phyloP scores from a whole-genome alignment of 2,797 vertebrate species.

The Lepus oiostolus region DNA sequence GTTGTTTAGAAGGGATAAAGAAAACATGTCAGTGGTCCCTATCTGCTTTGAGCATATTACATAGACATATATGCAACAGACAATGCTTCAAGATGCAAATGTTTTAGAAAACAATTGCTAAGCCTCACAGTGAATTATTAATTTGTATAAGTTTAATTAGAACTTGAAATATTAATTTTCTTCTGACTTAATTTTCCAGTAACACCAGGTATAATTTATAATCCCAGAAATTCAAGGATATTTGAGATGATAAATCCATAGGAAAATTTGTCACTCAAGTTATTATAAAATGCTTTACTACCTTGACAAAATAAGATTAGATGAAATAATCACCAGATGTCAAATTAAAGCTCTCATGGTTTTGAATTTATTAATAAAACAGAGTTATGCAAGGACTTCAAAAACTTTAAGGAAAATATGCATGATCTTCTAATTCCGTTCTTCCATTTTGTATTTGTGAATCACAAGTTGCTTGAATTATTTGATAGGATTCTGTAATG shows the following conservation, averaged over 20 bases:
- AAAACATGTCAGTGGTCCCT: background rate
- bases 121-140: background rate
- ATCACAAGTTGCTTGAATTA: background rate
- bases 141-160: slow-evolving; percentile 11
- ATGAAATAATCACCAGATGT: background rate
- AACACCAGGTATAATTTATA: background rate
- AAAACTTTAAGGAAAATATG: no score
- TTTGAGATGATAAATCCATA: background rate
- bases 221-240: slow-evolving; percentile 19
- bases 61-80: background rate
- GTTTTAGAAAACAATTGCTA: background rate
- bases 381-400: background rate
- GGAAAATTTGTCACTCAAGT: background rate
- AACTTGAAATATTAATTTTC: background rate
- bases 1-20: background rate
- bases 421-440: no score
- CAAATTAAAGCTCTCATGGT: background rate
- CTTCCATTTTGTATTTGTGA: background rate
- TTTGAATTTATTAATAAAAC: slow-evolving; percentile 12
- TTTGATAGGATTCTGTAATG: background rate
- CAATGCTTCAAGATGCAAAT: background rate
- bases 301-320: background rate
- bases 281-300: background rate
- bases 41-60: background rate
- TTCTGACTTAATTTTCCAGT: slow-evolving; percentile 33